A percentile compares a stretch with the other conserved stretches of the same genome.
These are phyloP conservation scores for Beaufortia kweichowensis DNA, from an alignment of 2,113 vertebrate genomes.

Conservation along the genomic window DNA sequence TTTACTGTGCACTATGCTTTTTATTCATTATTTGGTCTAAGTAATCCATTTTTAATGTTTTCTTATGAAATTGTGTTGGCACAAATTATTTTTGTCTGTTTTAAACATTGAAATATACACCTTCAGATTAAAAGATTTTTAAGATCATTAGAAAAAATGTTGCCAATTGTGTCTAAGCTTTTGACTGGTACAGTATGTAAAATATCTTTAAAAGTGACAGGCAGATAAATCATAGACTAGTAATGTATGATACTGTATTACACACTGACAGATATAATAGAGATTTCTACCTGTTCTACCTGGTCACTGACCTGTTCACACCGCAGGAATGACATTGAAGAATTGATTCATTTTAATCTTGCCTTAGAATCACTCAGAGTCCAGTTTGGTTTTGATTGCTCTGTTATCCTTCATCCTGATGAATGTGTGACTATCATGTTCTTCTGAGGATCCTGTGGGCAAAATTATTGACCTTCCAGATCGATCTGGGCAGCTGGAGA, in stretches of 20 bases:
- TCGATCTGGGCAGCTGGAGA: constrained; percentile 52
- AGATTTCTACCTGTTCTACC: neutral
- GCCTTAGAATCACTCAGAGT: constrained; percentile 32
- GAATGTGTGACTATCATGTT: constrained; percentile 41
- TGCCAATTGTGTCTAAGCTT: no score
- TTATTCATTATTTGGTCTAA: neutral
- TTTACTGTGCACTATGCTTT: neutral
- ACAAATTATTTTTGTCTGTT: no score
- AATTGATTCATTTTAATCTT: constrained; percentile 32
- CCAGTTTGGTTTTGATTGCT: constrained; percentile 33
- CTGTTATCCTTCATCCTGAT: constrained; percentile 35
- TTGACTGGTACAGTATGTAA: no score
- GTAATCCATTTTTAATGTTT: no score
- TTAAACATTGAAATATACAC: no score
- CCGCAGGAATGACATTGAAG: constrained; percentile 4
- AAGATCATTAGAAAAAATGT: no score
- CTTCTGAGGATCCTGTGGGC: constrained; percentile 35
- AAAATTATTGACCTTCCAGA: constrained; percentile 45
- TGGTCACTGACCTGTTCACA: neutral
- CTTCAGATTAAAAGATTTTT: no score
- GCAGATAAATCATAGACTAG: no score
- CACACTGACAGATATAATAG: no score
- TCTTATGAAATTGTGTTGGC: no score
- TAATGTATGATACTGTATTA: no score
- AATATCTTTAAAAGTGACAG: no score